Percentiles rank a stretch among this genome's conserved stretches.
Conservation (phyloP, 2,113 vertebrate species). For the Pedetes capensis region DNA sequence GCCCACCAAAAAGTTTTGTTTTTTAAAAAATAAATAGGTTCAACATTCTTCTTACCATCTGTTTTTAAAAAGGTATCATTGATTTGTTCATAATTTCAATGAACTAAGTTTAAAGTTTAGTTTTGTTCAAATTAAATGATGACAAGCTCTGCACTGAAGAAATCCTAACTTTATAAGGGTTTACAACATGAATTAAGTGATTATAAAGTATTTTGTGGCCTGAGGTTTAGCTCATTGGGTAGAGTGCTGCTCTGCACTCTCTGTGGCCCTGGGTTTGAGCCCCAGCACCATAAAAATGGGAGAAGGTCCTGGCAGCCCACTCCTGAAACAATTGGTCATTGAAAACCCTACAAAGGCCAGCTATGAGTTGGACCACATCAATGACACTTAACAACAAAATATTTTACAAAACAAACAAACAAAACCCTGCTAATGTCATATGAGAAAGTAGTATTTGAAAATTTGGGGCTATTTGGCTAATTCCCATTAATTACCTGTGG, state of each 20-base stretch:
- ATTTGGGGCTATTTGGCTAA: neutral
- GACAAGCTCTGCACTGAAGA: neutral
- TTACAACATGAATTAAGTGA: neutral
- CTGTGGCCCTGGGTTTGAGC: too few relatives aligned
- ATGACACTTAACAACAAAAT: too few relatives aligned
- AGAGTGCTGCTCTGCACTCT: too few relatives aligned
- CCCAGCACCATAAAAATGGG: too few relatives aligned
- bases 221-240: too few relatives aligned
- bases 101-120: neutral
- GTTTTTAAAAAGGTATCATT: neutral
- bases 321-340: too few relatives aligned
- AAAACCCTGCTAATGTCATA: slow-evolving; percentile 22
- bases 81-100: neutral
- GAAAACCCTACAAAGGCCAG: too few relatives aligned
- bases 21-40: neutral
- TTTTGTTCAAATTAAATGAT: neutral
- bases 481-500: slow-evolving; percentile 87
- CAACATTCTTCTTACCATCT: neutral
- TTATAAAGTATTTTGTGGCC: slow-evolving; percentile 46
- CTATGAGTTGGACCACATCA: too few relatives aligned
- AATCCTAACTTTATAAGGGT: neutral
- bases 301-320: too few relatives aligned
- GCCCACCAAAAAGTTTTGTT: neutral
- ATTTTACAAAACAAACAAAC: too few relatives aligned
- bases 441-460: slow-evolving; percentile 14